These are phyloP conservation scores for Euschistus heros DNA, from an alignment of 1,140 invertebrate species.

Conservation along the genomic window DNA sequence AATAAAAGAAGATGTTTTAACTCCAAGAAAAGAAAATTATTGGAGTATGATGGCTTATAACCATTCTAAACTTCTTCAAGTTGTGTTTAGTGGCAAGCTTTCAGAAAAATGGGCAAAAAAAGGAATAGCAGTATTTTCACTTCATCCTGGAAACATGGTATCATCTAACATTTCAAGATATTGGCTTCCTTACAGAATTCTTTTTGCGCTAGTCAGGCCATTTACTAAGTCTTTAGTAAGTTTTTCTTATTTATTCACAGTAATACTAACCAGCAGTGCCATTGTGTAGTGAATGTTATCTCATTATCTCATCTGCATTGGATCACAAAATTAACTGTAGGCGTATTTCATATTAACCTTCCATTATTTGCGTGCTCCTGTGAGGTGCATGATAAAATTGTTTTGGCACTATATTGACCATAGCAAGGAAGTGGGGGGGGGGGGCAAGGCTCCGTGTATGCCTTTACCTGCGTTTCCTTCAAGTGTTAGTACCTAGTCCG, in stretches of 20 bases:
- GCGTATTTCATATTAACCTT: too few species aligned
- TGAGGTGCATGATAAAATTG: too few species aligned
- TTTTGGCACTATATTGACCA: too few species aligned
- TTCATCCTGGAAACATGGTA: conserved; percentile 91
- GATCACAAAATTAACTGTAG: too few species aligned
- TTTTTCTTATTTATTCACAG: conserved; percentile 19
- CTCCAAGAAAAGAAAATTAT: conserved; percentile 42
- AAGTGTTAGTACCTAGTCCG: too few species aligned
- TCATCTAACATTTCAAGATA: conserved; percentile 59
- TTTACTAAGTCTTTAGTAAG: conserved; percentile 91
- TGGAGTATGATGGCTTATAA: conserved; percentile 77
- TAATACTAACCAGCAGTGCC: too few species aligned
- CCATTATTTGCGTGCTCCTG: too few species aligned
- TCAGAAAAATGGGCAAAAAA: conserved; percentile 53
- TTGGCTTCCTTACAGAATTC: conserved; percentile 70
- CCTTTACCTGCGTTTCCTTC: too few species aligned
- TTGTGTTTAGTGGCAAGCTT: conserved; percentile 70
- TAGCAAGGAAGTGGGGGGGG: too few species aligned
- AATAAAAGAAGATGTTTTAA: conserved; percentile 47
- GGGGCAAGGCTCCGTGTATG: too few species aligned
- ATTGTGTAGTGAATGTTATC: too few species aligned
- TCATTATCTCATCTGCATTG: too few species aligned
- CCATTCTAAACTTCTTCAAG: conserved; percentile 80
- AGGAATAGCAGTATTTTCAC: conserved; percentile 63
- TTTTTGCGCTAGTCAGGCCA: conserved; percentile 70